Evolutionary conservation across 2,113 vertebrate genomes (phyloP).

Genomic region (Neodon shergylaensis): DNA sequence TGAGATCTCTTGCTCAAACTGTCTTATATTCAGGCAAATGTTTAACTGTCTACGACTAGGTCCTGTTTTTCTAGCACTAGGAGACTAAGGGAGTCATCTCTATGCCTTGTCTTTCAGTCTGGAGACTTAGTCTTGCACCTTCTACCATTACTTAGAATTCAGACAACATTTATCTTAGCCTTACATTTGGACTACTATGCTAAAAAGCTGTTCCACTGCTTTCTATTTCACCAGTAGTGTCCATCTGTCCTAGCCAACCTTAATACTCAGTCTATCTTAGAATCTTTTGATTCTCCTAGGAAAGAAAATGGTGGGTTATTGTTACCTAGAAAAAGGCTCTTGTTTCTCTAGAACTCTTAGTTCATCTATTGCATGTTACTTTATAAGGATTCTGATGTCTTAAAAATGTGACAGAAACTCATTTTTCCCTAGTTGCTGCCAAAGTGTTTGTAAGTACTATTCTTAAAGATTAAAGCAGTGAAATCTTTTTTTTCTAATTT

Average conservation of each 20-base stretch:
- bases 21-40: slow-evolving; percentile 20
- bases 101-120: not conserved
- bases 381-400: slow-evolving; percentile 30
- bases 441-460: slow-evolving; percentile 33
- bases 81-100: not conserved
- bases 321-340: not conserved
- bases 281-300: not conserved
- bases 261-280: not conserved
- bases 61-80: not conserved
- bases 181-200: slow-evolving; percentile 16
- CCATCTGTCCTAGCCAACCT: not conserved
- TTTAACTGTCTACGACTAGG: not conserved
- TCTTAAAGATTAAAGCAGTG: slow-evolving; percentile 11
- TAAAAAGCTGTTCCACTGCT: slow-evolving; percentile 22
- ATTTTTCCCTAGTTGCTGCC: slow-evolving; percentile 12
- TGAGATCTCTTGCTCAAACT: slow-evolving; percentile 2
- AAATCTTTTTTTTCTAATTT: slow-evolving; percentile 46
- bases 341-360: slow-evolving; percentile 56
- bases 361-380: slow-evolving; percentile 28
- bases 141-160: slow-evolving; percentile 22
- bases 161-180: not conserved
- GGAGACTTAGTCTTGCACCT: not conserved
- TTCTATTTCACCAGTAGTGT: slow-evolving; percentile 13
- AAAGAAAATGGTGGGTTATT: slow-evolving; percentile 45
- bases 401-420: slow-evolving; percentile 45